phyloP scores from a whole-genome alignment of 2,797 vertebrate genomes.

The Trachurus trachurus region DNA sequence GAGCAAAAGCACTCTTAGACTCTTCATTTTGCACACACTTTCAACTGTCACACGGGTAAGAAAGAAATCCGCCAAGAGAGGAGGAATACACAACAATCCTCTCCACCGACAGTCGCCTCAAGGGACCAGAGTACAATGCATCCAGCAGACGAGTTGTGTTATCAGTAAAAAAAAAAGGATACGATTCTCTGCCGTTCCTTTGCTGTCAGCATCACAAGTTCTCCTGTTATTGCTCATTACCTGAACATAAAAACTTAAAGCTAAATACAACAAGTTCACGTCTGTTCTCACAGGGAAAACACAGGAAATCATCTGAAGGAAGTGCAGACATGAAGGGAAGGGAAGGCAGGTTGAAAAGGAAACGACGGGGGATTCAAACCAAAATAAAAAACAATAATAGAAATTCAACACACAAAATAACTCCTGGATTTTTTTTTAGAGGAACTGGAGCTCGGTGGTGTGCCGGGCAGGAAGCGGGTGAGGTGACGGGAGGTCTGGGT shows the following conservation, averaged over 20 bases:
- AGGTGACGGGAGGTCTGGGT: conserved; percentile 46
- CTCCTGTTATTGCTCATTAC: conserved; percentile 58
- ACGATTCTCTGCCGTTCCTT: conserved; percentile 20
- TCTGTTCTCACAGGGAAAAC: conserved; percentile 39
- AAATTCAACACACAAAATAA: conserved; percentile 4
- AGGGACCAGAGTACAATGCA: conserved; percentile 70
- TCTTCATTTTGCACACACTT: conserved; percentile 59
- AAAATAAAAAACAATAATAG: not conserved
- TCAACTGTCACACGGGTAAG: conserved; percentile 46
- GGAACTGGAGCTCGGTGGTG: not conserved
- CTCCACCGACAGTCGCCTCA: conserved; percentile 55
- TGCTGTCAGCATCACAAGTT: conserved; percentile 37
- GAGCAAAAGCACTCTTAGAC: conserved; percentile 62
- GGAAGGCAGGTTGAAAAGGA: not conserved
- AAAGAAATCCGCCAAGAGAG: conserved; percentile 54
- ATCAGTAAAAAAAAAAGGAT: conserved; percentile 60
- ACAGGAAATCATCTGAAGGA: conserved; percentile 32
- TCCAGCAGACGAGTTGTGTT: conserved; percentile 55
- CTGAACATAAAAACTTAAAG: conserved; percentile 47
- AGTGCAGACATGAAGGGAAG: conserved; percentile 17
- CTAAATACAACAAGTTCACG: conserved; percentile 51
- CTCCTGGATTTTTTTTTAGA: not conserved
- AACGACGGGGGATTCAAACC: not conserved
- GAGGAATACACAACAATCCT: conserved; percentile 61
- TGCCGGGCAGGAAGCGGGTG: not conserved